phyloP scores from a whole-genome alignment of 2,797 vertebrate species.

The Peromyscus aztecus region DNA sequence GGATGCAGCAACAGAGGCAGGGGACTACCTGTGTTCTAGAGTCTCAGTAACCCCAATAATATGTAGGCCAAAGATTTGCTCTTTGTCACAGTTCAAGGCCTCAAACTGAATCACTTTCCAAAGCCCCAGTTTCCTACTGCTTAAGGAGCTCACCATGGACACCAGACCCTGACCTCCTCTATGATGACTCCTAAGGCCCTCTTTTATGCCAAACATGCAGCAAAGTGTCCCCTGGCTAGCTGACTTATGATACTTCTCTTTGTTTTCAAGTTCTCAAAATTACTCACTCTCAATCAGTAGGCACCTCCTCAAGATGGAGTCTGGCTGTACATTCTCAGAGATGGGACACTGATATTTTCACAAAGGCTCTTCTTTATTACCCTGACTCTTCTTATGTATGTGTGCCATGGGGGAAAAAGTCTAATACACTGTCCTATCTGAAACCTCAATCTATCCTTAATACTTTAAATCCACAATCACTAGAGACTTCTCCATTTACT shows the following conservation, averaged over 20 bases:
- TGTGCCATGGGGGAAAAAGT: background rate
- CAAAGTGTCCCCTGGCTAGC: too few species aligned
- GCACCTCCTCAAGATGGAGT: background rate
- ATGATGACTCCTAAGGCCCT: background rate
- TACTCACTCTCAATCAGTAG: background rate
- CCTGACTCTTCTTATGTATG: background rate
- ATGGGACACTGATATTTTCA: background rate
- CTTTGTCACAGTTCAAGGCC: background rate
- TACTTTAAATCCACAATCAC: background rate
- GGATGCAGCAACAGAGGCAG: background rate
- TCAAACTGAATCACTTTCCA: background rate
- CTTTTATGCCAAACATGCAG: background rate
- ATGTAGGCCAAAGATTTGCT: background rate
- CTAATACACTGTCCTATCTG: background rate
- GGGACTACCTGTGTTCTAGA: too few species aligned
- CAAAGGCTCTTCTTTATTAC: background rate
- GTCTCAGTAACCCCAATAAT: background rate
- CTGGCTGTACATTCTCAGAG: background rate
- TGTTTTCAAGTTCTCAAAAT: background rate
- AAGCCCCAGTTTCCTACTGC: background rate
- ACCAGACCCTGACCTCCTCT: background rate
- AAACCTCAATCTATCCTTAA: background rate
- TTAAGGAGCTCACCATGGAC: background rate
- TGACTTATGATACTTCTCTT: background rate
- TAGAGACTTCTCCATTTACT: too few species aligned